Evolutionary conservation across 2,888 invertebrate genomes (phyloP).

Genomic region (Acanthacorydalis orientalis): DNA sequence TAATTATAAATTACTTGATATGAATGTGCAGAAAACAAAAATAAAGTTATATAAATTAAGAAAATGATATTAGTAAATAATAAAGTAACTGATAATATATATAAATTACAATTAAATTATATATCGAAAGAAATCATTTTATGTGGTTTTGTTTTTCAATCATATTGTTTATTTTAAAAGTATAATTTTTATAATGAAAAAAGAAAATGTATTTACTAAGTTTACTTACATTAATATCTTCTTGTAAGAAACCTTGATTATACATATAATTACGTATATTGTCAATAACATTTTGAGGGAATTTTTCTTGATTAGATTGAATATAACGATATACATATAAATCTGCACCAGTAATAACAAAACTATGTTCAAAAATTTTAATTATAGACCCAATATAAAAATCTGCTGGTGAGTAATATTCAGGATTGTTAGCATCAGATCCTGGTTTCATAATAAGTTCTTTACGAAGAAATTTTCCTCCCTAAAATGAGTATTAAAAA

Average conservation of each 20-base stretch:
- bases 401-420: conserved; percentile 61
- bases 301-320: conserved; percentile 52
- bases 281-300: conserved; percentile 45
- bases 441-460: conserved; percentile 51
- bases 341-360: conserved; percentile 61
- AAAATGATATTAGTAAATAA: no score
- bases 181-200: no score
- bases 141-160: no score
- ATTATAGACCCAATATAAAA: conserved; percentile 62
- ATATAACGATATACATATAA: conserved; percentile 63
- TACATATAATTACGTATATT: conserved; percentile 51
- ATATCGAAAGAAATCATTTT: no score
- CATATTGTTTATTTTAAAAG: no score
- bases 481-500: conserved; percentile 18
- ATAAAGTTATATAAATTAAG: no score
- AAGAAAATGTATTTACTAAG: background rate
- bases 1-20: no score
- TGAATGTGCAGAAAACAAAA: no score
- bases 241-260: conserved; percentile 41
- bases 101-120: no score
- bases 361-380: conserved; percentile 56
- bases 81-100: no score
- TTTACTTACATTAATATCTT: conserved; percentile 30
- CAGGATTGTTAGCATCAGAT: conserved; percentile 48
- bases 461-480: conserved; percentile 57